Evolutionary conservation across 2,113 vertebrate genomes (phyloP), one percentile per base, ranked within the genome.

Genomic region (Myiopsitta monachus): DNA sequence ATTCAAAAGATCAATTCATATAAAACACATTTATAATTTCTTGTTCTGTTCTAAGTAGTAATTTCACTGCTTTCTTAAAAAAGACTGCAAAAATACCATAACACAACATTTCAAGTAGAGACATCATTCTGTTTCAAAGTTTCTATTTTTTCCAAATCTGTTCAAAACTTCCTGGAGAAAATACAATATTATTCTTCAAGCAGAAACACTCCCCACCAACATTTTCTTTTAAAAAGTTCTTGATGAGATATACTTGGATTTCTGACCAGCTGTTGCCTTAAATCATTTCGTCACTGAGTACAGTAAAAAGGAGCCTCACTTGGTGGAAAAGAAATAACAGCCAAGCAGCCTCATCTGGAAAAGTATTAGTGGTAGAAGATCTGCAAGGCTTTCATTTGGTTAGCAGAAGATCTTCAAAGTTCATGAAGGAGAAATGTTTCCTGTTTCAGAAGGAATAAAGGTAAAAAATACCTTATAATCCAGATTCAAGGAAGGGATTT

Each of bases 201-300:
- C 30, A 89, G 74, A 93, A 96, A 84, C 73, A 79, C 92, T 84
- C 73, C 62, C 90, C 73, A 90, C 46, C 2, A 44, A 88, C 39
- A 55, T 87, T 92, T 96, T 93, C 28, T 94, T 94, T 95, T 92
- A 47, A 95, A 95, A 87, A 79, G 26, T 30, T 54, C 36, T 82
- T 79, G 70, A 81, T 84, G 61, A 88, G 80, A 84, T 66, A 21
- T 78, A 52, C 91, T 94, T 95, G 83, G 90, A 95, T 93, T 93
- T 92, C 90, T 84, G 51, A 93, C 36, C 64, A 89, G 80, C 55
- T 78, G 83, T 68, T 88, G 28, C 77, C 51, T 78, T 91, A 95
- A 84, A 94, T 92, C n/a, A 89, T 89, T 94, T 96, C 43, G 75
- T 82, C 80, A 75, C 64, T 13, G 23, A 87, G 27, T 63, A 64